A percentile compares a stretch with the other conserved stretches of the same genome.
Evolutionary conservation across 1,140 invertebrate species (phyloP).

Genomic region (Portunus trituberculatus): DNA sequence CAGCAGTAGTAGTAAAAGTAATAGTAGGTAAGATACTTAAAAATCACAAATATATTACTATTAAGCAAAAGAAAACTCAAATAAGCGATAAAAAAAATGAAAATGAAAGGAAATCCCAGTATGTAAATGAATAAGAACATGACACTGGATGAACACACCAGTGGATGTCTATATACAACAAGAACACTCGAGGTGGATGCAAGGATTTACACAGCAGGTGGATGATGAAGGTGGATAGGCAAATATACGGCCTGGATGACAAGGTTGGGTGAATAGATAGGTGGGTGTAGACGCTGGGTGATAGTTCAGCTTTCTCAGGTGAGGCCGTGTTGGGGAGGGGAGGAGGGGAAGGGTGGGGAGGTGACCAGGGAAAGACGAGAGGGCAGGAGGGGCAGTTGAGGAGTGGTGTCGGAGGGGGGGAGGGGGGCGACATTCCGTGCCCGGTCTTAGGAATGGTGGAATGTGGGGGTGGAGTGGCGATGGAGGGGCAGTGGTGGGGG

Average conservation of each 20-base stretch:
- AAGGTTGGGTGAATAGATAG: not conserved
- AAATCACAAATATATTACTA: too few relatives aligned
- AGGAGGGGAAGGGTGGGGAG: not conserved
- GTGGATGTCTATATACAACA: too few relatives aligned
- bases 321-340: not conserved
- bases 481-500: constrained; percentile 23
- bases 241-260: not conserved
- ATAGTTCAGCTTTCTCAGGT: not conserved
- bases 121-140: too few relatives aligned
- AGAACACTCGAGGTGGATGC: too few relatives aligned
- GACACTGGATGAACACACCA: too few relatives aligned
- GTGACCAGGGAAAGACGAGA: not conserved
- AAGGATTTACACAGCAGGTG: not conserved
- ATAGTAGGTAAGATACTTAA: too few relatives aligned
- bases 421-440: constrained; percentile 39
- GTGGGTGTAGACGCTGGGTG: not conserved
- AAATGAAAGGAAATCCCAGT: too few relatives aligned
- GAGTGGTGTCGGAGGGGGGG: not conserved
- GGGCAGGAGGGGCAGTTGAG: not conserved
- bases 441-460: constrained; percentile 59
- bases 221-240: not conserved
- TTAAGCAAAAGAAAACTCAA: too few relatives aligned
- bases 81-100: too few relatives aligned
- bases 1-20: too few relatives aligned
- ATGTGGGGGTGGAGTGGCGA: constrained; percentile 36